phyloP scores from a whole-genome alignment of 2,797 vertebrate genomes.

The Paratrypauchen microcephalus region DNA sequence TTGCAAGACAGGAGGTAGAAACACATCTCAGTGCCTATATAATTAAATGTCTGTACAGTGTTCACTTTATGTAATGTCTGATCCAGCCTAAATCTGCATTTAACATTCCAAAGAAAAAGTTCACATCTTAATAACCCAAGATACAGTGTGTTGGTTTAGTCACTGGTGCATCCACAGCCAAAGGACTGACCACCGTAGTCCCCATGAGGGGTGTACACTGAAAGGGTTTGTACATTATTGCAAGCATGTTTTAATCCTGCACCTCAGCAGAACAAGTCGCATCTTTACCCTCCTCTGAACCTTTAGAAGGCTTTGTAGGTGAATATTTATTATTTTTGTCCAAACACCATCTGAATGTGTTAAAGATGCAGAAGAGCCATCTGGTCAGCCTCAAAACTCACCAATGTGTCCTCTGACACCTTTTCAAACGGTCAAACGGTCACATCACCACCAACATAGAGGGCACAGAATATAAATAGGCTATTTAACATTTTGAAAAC shows the following conservation, averaged over 20 bases:
- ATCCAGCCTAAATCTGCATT: constrained; percentile 38
- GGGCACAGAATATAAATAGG: constrained; percentile 50
- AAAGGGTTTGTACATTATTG: constrained; percentile 60
- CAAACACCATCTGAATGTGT: constrained; percentile 35
- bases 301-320: constrained; percentile 26
- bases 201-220: neutral
- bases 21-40: constrained; percentile 66
- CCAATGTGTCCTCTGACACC: constrained; percentile 44
- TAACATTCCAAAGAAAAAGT: constrained; percentile 35
- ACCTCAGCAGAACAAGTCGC: constrained; percentile 48
- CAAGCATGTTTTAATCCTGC: constrained; percentile 47
- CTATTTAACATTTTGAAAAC: constrained; percentile 69
- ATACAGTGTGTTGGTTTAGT: constrained; percentile 29
- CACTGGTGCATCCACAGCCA: constrained; percentile 23
- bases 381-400: constrained; percentile 30
- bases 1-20: constrained; percentile 81
- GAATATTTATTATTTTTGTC: constrained; percentile 17
- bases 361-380: constrained; percentile 34
- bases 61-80: constrained; percentile 38
- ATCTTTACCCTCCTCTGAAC: constrained; percentile 39
- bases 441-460: constrained; percentile 41
- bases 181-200: neutral
- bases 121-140: constrained; percentile 32
- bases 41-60: constrained; percentile 32
- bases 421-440: constrained; percentile 55